phyloP scores from a whole-genome alignment of 92 coral and sea anemone species.

The Siderastrea radians region DNA sequence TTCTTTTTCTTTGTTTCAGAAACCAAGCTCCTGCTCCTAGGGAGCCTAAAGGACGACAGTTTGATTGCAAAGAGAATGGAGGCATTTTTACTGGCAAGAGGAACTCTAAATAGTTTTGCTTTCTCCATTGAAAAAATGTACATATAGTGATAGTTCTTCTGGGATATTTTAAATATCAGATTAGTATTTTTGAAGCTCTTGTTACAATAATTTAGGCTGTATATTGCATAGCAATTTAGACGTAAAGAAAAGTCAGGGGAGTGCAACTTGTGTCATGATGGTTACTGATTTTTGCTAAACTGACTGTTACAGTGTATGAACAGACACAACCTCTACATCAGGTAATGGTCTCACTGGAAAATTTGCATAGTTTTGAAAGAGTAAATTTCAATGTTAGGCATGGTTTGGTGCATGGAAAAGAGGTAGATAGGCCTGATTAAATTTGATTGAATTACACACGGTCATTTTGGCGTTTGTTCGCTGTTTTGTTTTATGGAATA shows the following conservation, averaged over 20 bases:
- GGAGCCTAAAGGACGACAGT: background rate
- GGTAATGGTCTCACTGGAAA: too few species aligned
- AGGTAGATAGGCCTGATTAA: too few species aligned
- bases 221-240: background rate
- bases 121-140: background rate
- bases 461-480: too few species aligned
- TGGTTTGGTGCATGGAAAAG: too few species aligned
- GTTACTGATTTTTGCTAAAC: background rate
- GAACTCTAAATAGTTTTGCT: background rate
- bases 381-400: too few species aligned
- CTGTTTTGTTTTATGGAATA: too few species aligned
- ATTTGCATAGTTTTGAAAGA: too few species aligned
- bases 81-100: background rate
- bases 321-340: too few species aligned
- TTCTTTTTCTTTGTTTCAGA: slow-evolving; percentile 28
- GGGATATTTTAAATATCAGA: background rate
- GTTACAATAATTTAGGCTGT: background rate
- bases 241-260: background rate
- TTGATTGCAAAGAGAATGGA: background rate
- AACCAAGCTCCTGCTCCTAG: slow-evolving; percentile 31
- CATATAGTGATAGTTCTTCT: background rate
- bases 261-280: background rate
- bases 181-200: background rate
- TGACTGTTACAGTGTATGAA: too few species aligned
- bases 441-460: too few species aligned